Evolutionary conservation across 2,113 vertebrate species (phyloP).

Genomic region (Emydura subglobosa): DNA sequence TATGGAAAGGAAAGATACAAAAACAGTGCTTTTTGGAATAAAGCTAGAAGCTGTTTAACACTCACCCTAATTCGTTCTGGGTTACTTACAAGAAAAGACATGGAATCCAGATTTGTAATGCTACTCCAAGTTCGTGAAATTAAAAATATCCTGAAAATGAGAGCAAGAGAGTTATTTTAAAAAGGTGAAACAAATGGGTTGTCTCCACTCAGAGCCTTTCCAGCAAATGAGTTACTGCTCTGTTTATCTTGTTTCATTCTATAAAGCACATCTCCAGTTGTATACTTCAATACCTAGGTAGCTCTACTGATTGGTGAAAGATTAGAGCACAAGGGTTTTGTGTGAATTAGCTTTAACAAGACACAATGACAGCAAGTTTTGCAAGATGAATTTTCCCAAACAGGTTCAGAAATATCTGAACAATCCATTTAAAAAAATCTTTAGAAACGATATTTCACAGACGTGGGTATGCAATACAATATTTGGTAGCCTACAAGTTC

Average conservation of each 20-base stretch:
- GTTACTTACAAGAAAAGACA: slow-evolving; percentile 90
- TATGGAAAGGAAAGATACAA: not conserved
- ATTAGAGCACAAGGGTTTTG: not conserved
- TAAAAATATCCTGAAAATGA: slow-evolving; percentile 62
- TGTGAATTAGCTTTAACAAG: not conserved
- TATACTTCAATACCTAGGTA: not conserved
- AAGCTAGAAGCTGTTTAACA: slow-evolving; percentile 72
- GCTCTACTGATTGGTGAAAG: not conserved
- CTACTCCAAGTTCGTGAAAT: slow-evolving; percentile 56
- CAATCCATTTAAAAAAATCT: not conserved
- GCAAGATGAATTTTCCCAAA: not conserved
- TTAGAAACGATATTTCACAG: not conserved
- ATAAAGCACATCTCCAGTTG: not conserved
- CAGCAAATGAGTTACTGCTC: not conserved
- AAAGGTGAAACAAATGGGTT: not conserved
- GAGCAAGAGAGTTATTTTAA: not conserved
- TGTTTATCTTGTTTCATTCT: not conserved
- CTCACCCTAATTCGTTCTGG: slow-evolving; percentile 85
- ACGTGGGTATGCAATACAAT: not conserved
- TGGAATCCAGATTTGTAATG: slow-evolving; percentile 73
- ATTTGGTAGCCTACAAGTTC: not conserved
- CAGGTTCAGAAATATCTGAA: not conserved
- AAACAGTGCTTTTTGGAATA: slow-evolving; percentile 42
- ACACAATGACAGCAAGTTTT: not conserved
- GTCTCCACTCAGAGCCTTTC: not conserved